Evolutionary conservation across 2,797 vertebrate genomes (phyloP), one percentile per base, ranked within the genome.

Genomic region (Atherinosoma microstoma): DNA sequence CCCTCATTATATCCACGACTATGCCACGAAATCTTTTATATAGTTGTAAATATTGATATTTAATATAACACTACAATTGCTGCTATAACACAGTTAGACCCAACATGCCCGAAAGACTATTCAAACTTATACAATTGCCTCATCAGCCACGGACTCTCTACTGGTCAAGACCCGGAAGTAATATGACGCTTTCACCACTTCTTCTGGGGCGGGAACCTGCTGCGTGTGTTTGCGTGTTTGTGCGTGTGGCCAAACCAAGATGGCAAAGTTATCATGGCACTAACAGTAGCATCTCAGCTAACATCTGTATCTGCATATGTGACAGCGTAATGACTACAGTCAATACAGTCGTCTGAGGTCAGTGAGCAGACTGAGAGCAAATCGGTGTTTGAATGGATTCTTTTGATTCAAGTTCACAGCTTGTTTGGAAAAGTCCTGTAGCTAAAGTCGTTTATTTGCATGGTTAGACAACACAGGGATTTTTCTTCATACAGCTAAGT

Each of bases 141-240:
- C 9, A 10, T 3, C 9, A 49, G 47, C 20, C 47, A 49, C 47
- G 6, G 9, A n/a, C 18, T 8, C 3, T 8, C 0, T 0, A 3
- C 20, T 2, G 0, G 34, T 16, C 0, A 2, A 10, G n/a, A 70
- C 65, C 51, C 54, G 88, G 90, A 89, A 83, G 79, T 84, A 72
- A 83, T 1, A 69, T 10, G 0, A 0, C 0, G 0, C 6, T 11
- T 3, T 8, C n/a, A 0, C 1, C 45, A 38, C 32, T 18, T 9
- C 32, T 70, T 7, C 27, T 3, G 87, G 86, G 88, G 90, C 92
- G 92, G 92, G 88, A 91, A 85, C 83, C 79, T 85, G 73, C 78
- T 90, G 83, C 65, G 35, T 80, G 9, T 4, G 1, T 18, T 63
- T 68, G 40, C 67, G 35, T 78, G 27, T 22, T 12, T 2, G 29